These are phyloP conservation scores for Masnerella sp. DNA, from an alignment of 2,888 invertebrate genomes.

Conservation along the genomic window DNA sequence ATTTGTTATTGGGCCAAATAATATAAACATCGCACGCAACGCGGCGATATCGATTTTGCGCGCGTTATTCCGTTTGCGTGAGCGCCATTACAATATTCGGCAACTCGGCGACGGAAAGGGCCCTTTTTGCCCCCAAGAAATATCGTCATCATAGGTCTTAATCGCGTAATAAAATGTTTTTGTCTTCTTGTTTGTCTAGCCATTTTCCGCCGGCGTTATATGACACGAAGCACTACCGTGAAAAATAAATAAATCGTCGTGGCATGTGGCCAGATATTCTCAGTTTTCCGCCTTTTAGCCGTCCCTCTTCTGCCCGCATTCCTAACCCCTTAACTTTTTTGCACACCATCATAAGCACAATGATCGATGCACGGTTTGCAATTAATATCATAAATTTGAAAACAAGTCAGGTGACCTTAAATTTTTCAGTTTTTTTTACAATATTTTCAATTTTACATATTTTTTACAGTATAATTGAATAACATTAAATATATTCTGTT, in stretches of 20 bases:
- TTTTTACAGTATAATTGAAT: no score
- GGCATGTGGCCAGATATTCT: conserved; percentile 69
- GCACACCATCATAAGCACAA: conserved; percentile 10
- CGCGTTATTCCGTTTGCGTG: no score
- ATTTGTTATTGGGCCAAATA: conserved; percentile 21
- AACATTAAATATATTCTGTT: no score
- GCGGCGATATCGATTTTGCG: no score
- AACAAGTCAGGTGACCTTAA: no score
- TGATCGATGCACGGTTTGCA: conserved; percentile 43
- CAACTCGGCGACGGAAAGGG: conserved; percentile 19
- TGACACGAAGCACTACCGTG: conserved; percentile 55
- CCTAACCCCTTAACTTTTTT: conserved; percentile 23
- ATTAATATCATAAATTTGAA: no score
- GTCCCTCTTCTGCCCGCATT: conserved; percentile 15
- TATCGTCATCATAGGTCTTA: conserved; percentile 72
- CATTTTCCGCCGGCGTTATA: conserved; percentile 53
- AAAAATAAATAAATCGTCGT: conserved; percentile 73
- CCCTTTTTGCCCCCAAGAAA: conserved; percentile 67
- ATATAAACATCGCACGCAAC: conserved; percentile 24
- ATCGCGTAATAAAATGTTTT: conserved; percentile 76
- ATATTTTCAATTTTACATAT: no score
- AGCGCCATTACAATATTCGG: conserved; percentile 35
- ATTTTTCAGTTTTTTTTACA: no score
- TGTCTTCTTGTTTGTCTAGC: conserved; percentile 72
- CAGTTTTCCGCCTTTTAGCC: conserved; percentile 60